These are phyloP conservation scores for Stictocephala bisonia DNA, from an alignment of 2,888 invertebrate species.

Conservation along the genomic window DNA sequence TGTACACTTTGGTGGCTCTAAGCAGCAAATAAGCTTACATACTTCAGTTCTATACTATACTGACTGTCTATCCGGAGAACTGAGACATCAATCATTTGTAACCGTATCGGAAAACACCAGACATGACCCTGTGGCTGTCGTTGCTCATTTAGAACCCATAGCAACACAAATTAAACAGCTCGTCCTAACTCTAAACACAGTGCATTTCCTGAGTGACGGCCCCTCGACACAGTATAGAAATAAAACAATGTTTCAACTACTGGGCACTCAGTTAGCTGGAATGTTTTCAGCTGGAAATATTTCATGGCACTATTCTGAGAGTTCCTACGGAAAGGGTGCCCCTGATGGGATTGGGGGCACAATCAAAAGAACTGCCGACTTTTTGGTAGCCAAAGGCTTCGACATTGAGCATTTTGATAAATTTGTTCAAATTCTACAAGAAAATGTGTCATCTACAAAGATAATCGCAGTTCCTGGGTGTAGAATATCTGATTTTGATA, in stretches of 20 bases:
- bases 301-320: conserved; percentile 39
- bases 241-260: conserved; percentile 27
- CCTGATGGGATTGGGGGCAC: conserved; percentile 17
- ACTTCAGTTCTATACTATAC: conserved; percentile 26
- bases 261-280: neutral
- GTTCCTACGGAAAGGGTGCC: conserved; percentile 41
- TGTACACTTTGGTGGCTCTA: conserved; percentile 30
- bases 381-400: neutral
- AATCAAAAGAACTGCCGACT: conserved; percentile 42
- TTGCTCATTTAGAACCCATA: conserved; percentile 44
- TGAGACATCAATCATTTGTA: conserved; percentile 16
- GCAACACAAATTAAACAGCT: conserved; percentile 5
- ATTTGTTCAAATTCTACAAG: neutral
- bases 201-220: conserved; percentile 43
- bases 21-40: conserved; percentile 30
- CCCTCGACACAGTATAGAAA: conserved; percentile 44
- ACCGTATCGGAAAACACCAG: conserved; percentile 41
- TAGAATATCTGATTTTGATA: conserved; percentile 20
- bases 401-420: neutral
- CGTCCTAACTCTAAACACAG: conserved; percentile 24
- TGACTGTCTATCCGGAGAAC: conserved; percentile 2
- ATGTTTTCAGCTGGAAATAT: neutral
- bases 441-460: neutral
- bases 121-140: conserved; percentile 39
- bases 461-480: conserved; percentile 1